These are phyloP conservation scores for Gibbula magus DNA, from an alignment of 2,888 invertebrate genomes.

Conservation along the genomic window DNA sequence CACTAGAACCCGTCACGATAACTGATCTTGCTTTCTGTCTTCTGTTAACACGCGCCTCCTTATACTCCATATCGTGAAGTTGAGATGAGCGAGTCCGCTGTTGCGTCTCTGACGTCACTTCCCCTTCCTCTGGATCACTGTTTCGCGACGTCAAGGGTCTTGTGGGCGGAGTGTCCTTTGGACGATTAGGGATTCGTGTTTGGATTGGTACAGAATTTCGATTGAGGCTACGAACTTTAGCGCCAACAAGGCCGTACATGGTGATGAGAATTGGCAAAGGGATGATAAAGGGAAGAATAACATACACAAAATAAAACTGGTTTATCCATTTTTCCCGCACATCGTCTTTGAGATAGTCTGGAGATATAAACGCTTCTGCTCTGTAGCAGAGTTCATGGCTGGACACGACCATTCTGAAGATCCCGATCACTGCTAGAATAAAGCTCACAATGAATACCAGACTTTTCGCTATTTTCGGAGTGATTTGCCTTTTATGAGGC, in stretches of 20 bases:
- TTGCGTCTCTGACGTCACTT: too few relatives aligned
- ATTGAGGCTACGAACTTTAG: neutral
- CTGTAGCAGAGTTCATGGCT: neutral
- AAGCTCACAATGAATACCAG: neutral
- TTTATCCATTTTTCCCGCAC: neutral
- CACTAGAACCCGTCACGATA: too few relatives aligned
- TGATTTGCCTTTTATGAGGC: neutral
- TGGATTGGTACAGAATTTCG: too few relatives aligned
- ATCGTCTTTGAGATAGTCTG: neutral
- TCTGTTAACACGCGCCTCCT: too few relatives aligned
- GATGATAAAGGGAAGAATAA: neutral
- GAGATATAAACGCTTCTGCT: neutral
- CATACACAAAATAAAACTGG: neutral
- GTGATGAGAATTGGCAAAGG: neutral
- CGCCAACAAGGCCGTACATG: neutral
- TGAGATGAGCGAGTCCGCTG: too few relatives aligned
- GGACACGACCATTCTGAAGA: neutral
- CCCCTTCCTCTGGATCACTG: too few relatives aligned
- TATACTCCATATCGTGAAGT: too few relatives aligned
- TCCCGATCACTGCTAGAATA: neutral
- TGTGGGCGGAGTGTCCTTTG: too few relatives aligned
- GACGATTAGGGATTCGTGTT: too few relatives aligned
- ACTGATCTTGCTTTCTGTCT: too few relatives aligned
- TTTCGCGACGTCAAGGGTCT: too few relatives aligned
- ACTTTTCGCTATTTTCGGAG: neutral